phyloP scores from a whole-genome alignment of 2,797 vertebrate genomes.

The Xenops minutus region DNA sequence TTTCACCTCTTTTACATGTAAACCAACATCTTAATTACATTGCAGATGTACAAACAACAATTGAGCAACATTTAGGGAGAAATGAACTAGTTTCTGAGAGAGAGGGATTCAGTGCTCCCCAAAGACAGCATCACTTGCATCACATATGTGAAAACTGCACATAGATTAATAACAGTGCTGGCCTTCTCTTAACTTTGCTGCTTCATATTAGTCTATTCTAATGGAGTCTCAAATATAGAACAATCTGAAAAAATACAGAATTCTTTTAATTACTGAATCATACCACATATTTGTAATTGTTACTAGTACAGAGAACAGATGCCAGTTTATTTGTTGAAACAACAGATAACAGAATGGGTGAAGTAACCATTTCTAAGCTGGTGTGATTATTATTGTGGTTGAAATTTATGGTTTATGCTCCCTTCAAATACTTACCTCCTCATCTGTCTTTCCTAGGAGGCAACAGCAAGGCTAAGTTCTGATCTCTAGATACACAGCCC shows the following conservation, averaged over 20 bases:
- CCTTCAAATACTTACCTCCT: neutral
- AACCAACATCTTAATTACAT: neutral
- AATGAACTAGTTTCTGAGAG: neutral
- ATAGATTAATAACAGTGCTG: neutral
- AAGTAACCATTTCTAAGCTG: neutral
- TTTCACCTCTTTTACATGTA: neutral
- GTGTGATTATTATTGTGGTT: neutral
- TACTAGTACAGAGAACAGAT: neutral
- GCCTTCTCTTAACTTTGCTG: neutral
- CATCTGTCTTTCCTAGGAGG: neutral
- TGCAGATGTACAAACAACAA: neutral
- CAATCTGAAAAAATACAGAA: neutral
- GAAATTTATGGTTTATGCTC: neutral
- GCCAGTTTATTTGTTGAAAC: neutral
- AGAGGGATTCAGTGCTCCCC: neutral
- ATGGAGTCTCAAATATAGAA: neutral
- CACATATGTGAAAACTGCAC: neutral
- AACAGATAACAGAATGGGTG: neutral
- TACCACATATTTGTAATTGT: neutral
- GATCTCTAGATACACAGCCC: neutral
- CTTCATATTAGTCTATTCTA: neutral
- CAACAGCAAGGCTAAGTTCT: neutral
- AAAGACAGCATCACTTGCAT: neutral
- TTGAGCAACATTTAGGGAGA: neutral
- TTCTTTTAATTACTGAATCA: neutral